A percentile compares a stretch with the other conserved stretches of the same genome.
Conservation (phyloP, 2,113 vertebrate species). For the Hippopotamus amphibius region DNA sequence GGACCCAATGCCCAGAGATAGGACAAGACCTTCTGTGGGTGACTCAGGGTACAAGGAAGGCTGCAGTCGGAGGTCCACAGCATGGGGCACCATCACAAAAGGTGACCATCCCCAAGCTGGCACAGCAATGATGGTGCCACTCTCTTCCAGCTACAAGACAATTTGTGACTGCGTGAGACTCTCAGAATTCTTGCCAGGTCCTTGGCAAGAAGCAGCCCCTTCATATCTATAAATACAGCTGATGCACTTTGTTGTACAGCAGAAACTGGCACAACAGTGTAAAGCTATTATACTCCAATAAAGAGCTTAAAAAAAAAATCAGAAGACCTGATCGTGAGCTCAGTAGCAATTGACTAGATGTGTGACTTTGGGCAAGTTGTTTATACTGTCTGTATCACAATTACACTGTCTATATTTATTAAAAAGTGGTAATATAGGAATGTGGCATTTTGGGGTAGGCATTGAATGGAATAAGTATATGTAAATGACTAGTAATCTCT, state of each 20-base stretch:
- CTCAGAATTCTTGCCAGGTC: background rate
- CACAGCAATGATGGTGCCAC: background rate
- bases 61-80: background rate
- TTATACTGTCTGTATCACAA: background rate
- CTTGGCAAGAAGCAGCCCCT: background rate
- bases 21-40: background rate
- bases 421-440: background rate
- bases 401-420: background rate
- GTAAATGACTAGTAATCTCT: background rate
- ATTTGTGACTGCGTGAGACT: background rate
- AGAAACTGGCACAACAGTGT: no score
- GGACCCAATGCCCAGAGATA: background rate
- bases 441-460: background rate
- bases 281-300: no score
- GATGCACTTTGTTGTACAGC: no score
- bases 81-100: background rate
- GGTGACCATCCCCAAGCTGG: background rate
- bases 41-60: background rate
- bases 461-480: background rate
- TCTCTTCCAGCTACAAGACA: background rate
- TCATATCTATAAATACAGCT: no score
- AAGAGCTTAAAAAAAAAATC: background rate
- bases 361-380: background rate
- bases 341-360: background rate
- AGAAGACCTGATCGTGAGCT: conserved; percentile 15